A percentile compares a stretch with the other conserved stretches of the same genome.
Evolutionary conservation across 2,113 vertebrate species (phyloP).

Genomic region (Zapornia atra): DNA sequence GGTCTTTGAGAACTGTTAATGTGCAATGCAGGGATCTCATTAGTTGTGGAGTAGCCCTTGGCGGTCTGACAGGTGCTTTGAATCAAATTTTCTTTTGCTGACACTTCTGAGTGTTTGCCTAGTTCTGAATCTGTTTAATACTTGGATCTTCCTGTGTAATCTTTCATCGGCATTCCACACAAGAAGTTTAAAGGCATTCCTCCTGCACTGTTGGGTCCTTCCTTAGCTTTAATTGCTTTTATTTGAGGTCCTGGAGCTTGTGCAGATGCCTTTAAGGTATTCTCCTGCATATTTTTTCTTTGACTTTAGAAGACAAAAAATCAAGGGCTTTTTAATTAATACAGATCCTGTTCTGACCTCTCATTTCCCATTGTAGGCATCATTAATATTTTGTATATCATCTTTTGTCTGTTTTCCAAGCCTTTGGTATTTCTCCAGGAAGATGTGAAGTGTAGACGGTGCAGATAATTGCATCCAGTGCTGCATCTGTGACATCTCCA

Average conservation of each 20-base stretch:
- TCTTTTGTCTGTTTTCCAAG: neutral
- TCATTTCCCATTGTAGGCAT: neutral
- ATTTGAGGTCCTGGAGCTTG: neutral
- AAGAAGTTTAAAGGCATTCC: conserved; percentile 44
- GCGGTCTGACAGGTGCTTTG: neutral
- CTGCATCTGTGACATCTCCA: neutral
- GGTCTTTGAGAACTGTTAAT: neutral
- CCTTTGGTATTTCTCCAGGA: conserved; percentile 10
- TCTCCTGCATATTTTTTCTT: conserved; percentile 25
- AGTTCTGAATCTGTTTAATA: neutral
- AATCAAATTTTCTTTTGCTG: conserved; percentile 14
- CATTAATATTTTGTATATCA: neutral
- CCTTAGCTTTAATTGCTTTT: conserved; percentile 32
- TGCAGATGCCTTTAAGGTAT: conserved; percentile 19
- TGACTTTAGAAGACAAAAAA: conserved; percentile 10
- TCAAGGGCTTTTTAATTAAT: neutral
- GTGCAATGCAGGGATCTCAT: neutral
- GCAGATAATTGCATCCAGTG: neutral
- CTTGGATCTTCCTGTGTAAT: neutral
- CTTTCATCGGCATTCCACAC: conserved; percentile 23
- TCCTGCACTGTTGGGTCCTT: neutral
- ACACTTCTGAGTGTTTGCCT: neutral
- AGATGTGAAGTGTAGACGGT: neutral
- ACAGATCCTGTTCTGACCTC: neutral
- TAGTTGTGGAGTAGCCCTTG: conserved; percentile 9